Base-by-base conservation (phyloP, 2,888 invertebrate genomes). In the Fragum fragum region DNA sequence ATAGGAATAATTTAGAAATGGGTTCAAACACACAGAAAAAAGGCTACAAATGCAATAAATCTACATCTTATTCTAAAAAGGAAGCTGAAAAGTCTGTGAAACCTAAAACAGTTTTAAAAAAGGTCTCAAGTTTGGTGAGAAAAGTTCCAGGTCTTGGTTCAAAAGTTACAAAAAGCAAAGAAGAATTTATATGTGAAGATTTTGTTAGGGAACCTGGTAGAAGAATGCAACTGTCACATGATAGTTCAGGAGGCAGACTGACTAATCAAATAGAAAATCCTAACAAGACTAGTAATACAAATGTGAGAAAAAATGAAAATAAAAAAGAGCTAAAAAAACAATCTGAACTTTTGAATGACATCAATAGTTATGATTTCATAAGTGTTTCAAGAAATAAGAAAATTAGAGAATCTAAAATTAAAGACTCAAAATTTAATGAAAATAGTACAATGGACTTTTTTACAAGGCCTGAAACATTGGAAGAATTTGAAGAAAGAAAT, bases 41-140 rank as follows among this genome's bases (percentile, higher is more conserved):
- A 36, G 32, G 32, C 9, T 36, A 6, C 3, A 36, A 36, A 3
- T 6, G 9, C 9, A 9, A 36, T 36, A 52, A 52, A 14, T 52
- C 52, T n/a, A n/a, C n/a, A n/a, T n/a, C n/a, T n/a, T n/a, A n/a
- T 53, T 21, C n/a, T 53, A 53, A 53, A 11, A 18, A 16, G 5
- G 23, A 57, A 57, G n/a, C 1, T 57, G 23, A 57, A 26, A 47
- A 57, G 26, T 3, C 26, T 47, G 36, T 28, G 14, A 75, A 75
- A 39, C 68, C 75, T 2, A 68, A 68, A 26, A 55, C 55, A n/a
- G 68, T 75, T 1, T 68, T 70, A 29, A 70, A 76, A 26, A 59
- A 57, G n/a, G 76, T 76, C 26, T 23, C 76, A 59, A 57, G 28
- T 42, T 61, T 70, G 14, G 57, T 72, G 1, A 72, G 57, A 53